A percentile compares a stretch with the other conserved stretches of the same genome.
Evolutionary conservation across 2,113 vertebrate species (phyloP).

Genomic region (Gymnorhina tibicen): DNA sequence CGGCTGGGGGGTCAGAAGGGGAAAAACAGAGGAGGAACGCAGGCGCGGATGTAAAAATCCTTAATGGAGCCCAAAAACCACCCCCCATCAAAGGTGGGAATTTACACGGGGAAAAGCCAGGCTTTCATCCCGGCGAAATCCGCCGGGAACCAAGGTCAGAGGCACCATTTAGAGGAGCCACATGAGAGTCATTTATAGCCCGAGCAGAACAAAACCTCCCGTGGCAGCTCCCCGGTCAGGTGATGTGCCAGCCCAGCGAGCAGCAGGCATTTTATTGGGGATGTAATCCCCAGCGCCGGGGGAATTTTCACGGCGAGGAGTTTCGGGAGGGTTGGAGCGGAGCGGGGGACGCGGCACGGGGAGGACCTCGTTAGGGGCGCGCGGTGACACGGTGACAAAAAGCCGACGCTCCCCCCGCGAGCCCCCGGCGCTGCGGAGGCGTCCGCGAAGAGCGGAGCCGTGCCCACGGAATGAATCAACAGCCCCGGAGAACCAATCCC

Average conservation of each 20-base stretch:
- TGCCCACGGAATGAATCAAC: neutral
- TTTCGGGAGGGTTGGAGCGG: rapidly evolving
- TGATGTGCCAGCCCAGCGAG: neutral
- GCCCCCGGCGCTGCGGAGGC: neutral
- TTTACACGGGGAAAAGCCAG: neutral
- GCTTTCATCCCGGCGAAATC: neutral
- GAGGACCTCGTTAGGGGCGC: neutral
- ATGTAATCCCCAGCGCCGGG: neutral
- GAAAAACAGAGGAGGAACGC: neutral
- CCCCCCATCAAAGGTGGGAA: neutral
- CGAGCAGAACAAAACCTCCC: neutral
- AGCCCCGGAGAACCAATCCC: neutral
- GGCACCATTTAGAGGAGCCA: neutral
- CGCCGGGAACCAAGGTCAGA: constrained; percentile 10
- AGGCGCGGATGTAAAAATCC: neutral
- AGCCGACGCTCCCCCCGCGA: too few species aligned
- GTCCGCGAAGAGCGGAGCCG: too few species aligned
- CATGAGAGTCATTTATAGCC: neutral
- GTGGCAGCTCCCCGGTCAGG: neutral
- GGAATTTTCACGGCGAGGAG: neutral
- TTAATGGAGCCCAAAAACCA: neutral
- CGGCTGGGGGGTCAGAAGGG: neutral
- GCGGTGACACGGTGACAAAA: neutral
- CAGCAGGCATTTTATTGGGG: neutral
- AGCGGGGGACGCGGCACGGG: neutral